These are phyloP conservation scores for Arremon aurantiirostris DNA, from an alignment of 2,797 vertebrate species.

Conservation along the genomic window DNA sequence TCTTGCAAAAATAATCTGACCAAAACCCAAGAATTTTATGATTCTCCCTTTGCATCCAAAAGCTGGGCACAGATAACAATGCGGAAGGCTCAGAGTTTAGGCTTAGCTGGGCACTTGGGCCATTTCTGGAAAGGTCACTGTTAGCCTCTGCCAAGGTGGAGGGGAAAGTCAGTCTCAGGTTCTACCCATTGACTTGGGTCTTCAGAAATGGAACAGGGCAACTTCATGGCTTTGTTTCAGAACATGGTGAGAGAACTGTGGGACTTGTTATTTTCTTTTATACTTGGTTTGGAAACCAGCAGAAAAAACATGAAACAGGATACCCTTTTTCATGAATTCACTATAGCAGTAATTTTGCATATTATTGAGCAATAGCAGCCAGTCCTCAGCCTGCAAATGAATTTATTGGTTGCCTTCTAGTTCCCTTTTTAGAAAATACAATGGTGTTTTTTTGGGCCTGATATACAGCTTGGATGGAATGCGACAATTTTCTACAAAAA, in stretches of 20 bases:
- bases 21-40: neutral
- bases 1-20: neutral
- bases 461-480: neutral
- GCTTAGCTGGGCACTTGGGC: neutral
- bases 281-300: neutral
- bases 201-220: neutral
- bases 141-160: neutral
- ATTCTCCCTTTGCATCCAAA: neutral
- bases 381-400: neutral
- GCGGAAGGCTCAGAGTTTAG: neutral
- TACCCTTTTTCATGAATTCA: neutral
- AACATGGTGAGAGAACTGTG: neutral
- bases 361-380: neutral
- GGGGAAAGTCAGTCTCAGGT: neutral
- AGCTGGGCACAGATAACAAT: neutral
- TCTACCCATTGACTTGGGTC: neutral
- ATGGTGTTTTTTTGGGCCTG: neutral
- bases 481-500: neutral
- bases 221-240: neutral
- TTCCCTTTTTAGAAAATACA: neutral
- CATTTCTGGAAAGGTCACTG: neutral
- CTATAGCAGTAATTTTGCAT: neutral
- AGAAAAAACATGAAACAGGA: neutral
- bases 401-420: neutral
- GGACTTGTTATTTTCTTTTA: neutral